Evolutionary conservation across 2,888 invertebrate genomes (phyloP).

Genomic region (Bimastos eiseni): DNA sequence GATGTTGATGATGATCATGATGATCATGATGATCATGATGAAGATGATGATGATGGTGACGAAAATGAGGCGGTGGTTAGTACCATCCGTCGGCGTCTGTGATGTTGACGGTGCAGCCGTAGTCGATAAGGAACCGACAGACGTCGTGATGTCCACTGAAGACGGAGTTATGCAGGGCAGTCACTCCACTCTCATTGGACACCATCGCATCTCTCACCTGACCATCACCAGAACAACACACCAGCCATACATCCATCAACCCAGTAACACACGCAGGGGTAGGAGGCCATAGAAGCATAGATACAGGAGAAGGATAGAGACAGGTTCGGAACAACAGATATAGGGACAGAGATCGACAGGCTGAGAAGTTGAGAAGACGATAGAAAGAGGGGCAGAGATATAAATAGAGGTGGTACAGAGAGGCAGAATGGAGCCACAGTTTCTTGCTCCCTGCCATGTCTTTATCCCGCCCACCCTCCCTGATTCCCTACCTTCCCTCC

Average conservation of each 20-base stretch:
- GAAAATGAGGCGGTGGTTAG: constrained; percentile 46
- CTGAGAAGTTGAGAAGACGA: no score
- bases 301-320: not conserved
- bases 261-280: not conserved
- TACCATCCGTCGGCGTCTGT: constrained; percentile 97
- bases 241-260: not conserved
- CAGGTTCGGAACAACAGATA: not conserved
- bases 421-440: no score
- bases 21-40: not conserved
- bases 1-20: not conserved
- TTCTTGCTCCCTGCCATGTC: no score
- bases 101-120: constrained; percentile 98
- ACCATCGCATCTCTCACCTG: constrained; percentile 92
- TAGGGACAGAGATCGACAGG: not conserved
- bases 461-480: no score
- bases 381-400: no score
- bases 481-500: no score
- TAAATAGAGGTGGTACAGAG: no score
- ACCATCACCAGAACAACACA: not conserved
- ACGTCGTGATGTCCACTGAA: constrained; percentile 98
- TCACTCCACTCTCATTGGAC: constrained; percentile 98
- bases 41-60: not conserved
- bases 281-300: not conserved
- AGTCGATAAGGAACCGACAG: constrained; percentile 93
- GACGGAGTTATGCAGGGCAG: constrained; percentile 97